A percentile compares a stretch with the other conserved stretches of the same genome.
phyloP scores from a whole-genome alignment of 2,113 vertebrate species.

The Erpornis zantholeuca region DNA sequence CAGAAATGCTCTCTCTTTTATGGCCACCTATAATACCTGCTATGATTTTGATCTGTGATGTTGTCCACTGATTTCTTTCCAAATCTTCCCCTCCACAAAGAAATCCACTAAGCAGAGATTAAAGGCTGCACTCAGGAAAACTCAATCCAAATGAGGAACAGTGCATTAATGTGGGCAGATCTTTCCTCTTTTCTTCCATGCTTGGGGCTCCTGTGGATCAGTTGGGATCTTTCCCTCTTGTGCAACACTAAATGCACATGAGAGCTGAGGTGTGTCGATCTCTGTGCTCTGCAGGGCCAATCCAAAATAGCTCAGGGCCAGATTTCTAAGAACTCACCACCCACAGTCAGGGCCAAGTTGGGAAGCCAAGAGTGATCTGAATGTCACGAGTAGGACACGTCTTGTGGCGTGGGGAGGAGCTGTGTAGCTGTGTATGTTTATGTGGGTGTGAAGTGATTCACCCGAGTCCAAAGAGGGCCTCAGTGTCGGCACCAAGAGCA shows the following conservation, averaged over 20 bases:
- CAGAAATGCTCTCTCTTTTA: neutral
- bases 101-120: constrained; percentile 15
- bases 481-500: neutral
- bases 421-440: neutral
- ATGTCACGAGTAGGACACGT: neutral
- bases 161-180: neutral
- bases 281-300: neutral
- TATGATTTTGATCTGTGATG: constrained; percentile 1
- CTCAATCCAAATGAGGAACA: neutral
- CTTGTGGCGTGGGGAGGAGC: constrained; percentile 17
- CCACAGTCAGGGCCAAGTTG: neutral
- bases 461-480: neutral
- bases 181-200: neutral
- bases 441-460: constrained; percentile 14
- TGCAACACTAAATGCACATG: neutral
- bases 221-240: neutral
- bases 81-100: constrained; percentile 10
- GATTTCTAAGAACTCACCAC: constrained; percentile 43
- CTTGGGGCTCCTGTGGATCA: neutral
- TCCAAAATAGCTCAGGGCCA: constrained; percentile 18
- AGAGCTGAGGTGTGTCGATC: neutral
- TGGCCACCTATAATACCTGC: neutral
- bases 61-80: neutral
- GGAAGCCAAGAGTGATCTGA: neutral
- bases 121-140: constrained; percentile 7